Evolutionary conservation across 2,888 invertebrate species (phyloP).

Genomic region (Cybosia mesomella): DNA sequence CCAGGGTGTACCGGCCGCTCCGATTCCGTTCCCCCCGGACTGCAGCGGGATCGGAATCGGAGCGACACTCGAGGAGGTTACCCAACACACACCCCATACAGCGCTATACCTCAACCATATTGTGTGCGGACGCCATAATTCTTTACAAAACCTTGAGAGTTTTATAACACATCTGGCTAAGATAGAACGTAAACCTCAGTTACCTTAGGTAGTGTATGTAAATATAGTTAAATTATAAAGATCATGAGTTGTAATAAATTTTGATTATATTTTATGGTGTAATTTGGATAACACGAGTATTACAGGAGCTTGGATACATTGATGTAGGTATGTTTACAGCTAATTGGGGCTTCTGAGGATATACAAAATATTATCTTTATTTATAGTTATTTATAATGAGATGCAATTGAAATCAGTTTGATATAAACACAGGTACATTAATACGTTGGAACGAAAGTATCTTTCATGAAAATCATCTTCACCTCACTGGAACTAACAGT

Average conservation of each 20-base stretch:
- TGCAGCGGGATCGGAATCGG: too few relatives aligned
- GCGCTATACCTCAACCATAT: conserved; percentile 19
- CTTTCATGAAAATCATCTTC: neutral
- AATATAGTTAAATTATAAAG: conserved; percentile 40
- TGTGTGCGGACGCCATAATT: conserved; percentile 34
- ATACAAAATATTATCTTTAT: conserved; percentile 14
- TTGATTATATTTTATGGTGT: conserved; percentile 30
- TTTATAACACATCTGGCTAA: conserved; percentile 38
- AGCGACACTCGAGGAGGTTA: too few relatives aligned
- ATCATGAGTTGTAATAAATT: conserved; percentile 19
- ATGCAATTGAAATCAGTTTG: conserved; percentile 12
- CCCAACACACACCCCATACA: too few relatives aligned
- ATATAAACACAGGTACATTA: too few relatives aligned
- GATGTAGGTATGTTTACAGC: conserved; percentile 39
- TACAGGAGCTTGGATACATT: conserved; percentile 47
- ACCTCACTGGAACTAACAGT: too few relatives aligned
- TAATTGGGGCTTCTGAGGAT: conserved; percentile 7
- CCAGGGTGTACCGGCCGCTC: too few relatives aligned
- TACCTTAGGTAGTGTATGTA: conserved; percentile 38
- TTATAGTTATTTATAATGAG: conserved; percentile 5
- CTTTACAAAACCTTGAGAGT: conserved; percentile 37
- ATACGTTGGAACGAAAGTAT: neutral
- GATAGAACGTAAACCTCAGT: conserved; percentile 47
- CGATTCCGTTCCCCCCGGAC: too few relatives aligned
- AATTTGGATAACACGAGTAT: conserved; percentile 52